Conservation (phyloP, 2,888 invertebrate genomes). For the Limnephilus lunatus region DNA sequence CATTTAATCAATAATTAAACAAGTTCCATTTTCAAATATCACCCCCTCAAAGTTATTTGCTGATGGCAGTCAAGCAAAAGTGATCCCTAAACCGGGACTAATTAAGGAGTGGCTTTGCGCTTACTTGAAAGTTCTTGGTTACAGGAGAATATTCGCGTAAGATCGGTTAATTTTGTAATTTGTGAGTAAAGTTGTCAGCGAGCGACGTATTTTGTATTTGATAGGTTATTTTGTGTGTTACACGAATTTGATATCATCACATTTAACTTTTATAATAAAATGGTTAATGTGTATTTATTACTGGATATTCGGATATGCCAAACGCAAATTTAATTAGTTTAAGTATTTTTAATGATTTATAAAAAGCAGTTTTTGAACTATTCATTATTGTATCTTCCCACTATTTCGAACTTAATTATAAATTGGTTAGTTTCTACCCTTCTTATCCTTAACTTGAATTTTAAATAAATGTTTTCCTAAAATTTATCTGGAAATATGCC, state of each 20-base stretch:
- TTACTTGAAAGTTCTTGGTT: not conserved
- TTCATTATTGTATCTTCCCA: too few relatives aligned
- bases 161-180: not conserved
- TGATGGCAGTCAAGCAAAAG: conserved; percentile 16
- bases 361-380: too few relatives aligned
- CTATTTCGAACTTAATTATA: too few relatives aligned
- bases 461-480: too few relatives aligned
- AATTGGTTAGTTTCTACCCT: too few relatives aligned
- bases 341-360: too few relatives aligned
- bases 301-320: too few relatives aligned
- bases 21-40: conserved; percentile 46
- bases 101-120: not conserved
- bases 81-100: not conserved
- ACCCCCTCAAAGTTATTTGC: conserved; percentile 31
- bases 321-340: too few relatives aligned
- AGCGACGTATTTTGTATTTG: not conserved
- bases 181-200: not conserved
- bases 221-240: not conserved
- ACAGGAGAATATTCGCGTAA: not conserved
- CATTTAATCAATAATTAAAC: conserved; percentile 62
- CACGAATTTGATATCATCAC: not conserved
- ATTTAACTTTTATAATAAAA: not conserved
- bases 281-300: not conserved
- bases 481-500: too few relatives aligned
- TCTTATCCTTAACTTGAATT: too few relatives aligned